phyloP scores from a whole-genome alignment of 2,113 vertebrate genomes.

The Tangachromis dhanisi region DNA sequence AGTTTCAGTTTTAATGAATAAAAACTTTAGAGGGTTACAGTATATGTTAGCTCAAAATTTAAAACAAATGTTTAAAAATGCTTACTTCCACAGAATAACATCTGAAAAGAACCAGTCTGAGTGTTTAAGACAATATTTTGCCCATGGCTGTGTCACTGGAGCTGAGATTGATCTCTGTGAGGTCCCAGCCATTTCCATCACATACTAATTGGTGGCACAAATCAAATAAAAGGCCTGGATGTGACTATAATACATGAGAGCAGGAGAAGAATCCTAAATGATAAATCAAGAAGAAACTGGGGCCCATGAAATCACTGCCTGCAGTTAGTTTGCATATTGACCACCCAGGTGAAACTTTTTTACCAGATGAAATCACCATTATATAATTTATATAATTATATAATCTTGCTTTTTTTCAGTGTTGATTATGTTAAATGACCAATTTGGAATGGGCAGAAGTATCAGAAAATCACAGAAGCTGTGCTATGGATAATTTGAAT shows the following conservation, averaged over 20 bases:
- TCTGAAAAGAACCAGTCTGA: not conserved
- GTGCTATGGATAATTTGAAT: not conserved
- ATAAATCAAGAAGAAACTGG: not conserved
- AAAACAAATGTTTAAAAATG: not conserved
- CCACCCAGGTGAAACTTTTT: not conserved
- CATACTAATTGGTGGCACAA: slow-evolving; percentile 6
- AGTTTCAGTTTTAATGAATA: not conserved
- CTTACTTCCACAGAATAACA: not conserved
- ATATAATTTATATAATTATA: not conserved
- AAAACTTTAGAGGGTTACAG: not conserved
- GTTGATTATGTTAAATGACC: not conserved
- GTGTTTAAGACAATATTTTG: not conserved
- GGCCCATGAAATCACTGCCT: not conserved
- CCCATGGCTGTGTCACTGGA: not conserved
- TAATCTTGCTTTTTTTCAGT: not conserved
- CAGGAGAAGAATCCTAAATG: not conserved
- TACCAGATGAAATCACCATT: not conserved
- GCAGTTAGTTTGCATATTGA: not conserved
- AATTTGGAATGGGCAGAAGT: not conserved
- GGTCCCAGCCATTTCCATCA: slow-evolving; percentile 18
- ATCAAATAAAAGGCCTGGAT: slow-evolving; percentile 25
- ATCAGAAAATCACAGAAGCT: not conserved
- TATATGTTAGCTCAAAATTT: not conserved
- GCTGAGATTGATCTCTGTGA: slow-evolving; percentile 9
- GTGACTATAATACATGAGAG: slow-evolving; percentile 21